Percentiles rank a stretch among this genome's conserved stretches.
Conservation (phyloP, 1,140 invertebrate species). For the Aplysia californica region DNA sequence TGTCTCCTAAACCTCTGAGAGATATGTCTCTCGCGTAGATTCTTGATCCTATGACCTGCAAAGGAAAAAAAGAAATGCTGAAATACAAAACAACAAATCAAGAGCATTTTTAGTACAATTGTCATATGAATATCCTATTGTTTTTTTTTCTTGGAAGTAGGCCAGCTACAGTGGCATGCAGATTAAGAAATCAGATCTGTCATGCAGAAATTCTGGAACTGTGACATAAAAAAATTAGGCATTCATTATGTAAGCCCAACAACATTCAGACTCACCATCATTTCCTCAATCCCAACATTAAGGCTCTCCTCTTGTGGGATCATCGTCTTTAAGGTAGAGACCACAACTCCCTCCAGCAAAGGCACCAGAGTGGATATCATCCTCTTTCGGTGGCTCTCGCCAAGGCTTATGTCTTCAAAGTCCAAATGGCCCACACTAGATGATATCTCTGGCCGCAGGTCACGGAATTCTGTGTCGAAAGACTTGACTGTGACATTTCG, state of each 20-base stretch:
- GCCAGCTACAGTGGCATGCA: too few species aligned
- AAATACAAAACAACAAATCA: too few species aligned
- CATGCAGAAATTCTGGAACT: too few species aligned
- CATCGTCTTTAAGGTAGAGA: conserved; percentile 35
- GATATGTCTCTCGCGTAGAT: neutral
- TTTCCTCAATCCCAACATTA: conserved; percentile 27
- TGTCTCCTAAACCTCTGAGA: conserved; percentile 7
- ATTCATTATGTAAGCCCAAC: too few species aligned
- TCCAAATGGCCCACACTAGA: neutral
- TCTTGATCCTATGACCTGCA: conserved; percentile 1
- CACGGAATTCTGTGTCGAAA: conserved; percentile 15
- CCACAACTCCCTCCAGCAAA: conserved; percentile 38
- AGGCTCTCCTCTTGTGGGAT: conserved; percentile 34
- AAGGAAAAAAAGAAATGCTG: neutral
- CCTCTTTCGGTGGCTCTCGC: conserved; percentile 26
- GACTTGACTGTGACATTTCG: conserved; percentile 14
- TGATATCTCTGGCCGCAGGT: conserved; percentile 12
- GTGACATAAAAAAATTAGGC: too few species aligned
- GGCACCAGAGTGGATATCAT: conserved; percentile 32
- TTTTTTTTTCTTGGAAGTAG: too few species aligned
- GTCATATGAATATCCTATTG: too few species aligned
- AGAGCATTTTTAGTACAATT: too few species aligned
- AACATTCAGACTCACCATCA: conserved; percentile 25
- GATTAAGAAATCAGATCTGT: too few species aligned
- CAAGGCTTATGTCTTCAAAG: conserved; percentile 2